Evolutionary conservation across 2,113 vertebrate genomes (phyloP).

Genomic region (Cryptoleucopteryx plumbea): DNA sequence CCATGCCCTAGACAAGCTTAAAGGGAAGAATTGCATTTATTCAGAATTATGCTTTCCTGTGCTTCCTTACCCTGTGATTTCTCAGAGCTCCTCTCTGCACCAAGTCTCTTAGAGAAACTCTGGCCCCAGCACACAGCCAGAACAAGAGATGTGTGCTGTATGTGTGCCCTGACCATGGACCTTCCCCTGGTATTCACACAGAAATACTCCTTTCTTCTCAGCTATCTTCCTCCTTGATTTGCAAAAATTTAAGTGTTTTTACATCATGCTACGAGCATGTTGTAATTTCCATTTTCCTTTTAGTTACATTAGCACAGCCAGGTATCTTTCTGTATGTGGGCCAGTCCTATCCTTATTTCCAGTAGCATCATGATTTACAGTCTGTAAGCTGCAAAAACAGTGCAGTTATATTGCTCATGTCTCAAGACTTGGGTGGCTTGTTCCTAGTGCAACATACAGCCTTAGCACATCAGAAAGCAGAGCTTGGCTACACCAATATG

Average conservation of each 20-base stretch:
- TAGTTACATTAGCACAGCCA: background rate
- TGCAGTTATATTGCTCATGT: background rate
- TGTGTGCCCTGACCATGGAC: accelerated
- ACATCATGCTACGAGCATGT: background rate
- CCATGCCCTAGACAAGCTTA: background rate
- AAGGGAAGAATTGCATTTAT: background rate
- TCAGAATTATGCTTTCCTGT: background rate
- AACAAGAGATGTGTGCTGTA: background rate
- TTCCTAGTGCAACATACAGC: no score
- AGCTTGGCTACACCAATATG: background rate
- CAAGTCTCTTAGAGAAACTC: background rate
- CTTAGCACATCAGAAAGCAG: background rate
- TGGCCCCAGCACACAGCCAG: background rate
- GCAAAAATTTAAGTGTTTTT: background rate
- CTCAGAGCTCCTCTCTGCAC: background rate
- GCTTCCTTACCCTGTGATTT: background rate
- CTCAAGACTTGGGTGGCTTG: background rate
- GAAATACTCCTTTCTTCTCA: background rate
- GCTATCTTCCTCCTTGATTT: accelerated
- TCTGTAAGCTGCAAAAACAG: background rate
- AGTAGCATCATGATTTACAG: background rate
- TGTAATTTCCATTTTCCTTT: background rate
- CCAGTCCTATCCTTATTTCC: background rate
- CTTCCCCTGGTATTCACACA: background rate
- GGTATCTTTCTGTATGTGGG: background rate